Evolutionary conservation across 2,888 invertebrate genomes (phyloP).

Genomic region (Lissocephala sabroskyi): DNA sequence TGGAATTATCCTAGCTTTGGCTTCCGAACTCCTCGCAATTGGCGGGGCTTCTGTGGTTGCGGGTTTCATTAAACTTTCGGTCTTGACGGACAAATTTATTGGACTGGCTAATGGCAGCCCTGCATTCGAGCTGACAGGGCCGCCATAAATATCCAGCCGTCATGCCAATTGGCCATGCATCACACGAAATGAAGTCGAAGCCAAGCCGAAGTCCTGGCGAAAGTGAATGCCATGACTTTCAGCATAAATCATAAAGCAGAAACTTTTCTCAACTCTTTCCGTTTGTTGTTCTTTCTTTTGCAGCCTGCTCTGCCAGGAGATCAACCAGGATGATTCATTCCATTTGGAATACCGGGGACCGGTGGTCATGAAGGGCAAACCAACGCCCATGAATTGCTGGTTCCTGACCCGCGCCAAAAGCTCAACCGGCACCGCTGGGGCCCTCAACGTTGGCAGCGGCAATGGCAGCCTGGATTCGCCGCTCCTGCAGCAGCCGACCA

Average conservation of each 20-base stretch:
- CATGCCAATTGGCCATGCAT: background rate
- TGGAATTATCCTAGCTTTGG: no score
- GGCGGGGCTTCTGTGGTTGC: no score
- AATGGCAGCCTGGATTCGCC: constrained; percentile 60
- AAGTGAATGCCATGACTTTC: background rate
- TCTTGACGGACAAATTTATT: no score
- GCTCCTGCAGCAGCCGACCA: constrained; percentile 47
- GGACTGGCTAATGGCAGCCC: no score
- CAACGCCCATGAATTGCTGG: constrained; percentile 95
- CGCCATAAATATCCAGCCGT: background rate
- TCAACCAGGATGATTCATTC: constrained; percentile 89
- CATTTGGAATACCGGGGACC: constrained; percentile 89
- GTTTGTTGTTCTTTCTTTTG: no score
- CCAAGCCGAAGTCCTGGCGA: background rate
- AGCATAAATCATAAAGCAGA: background rate
- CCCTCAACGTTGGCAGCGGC: constrained; percentile 32
- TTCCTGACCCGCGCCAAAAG: constrained; percentile 77
- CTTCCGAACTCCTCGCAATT: no score
- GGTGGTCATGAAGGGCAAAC: constrained; percentile 93
- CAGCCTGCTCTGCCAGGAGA: constrained; percentile 85
- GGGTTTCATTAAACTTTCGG: no score
- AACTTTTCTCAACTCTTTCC: background rate
- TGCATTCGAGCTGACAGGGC: no score
- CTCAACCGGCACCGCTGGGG: constrained; percentile 34
- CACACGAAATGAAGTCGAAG: background rate